Conservation (phyloP, 2,888 invertebrate genomes). For the Dasypolia templi region DNA sequence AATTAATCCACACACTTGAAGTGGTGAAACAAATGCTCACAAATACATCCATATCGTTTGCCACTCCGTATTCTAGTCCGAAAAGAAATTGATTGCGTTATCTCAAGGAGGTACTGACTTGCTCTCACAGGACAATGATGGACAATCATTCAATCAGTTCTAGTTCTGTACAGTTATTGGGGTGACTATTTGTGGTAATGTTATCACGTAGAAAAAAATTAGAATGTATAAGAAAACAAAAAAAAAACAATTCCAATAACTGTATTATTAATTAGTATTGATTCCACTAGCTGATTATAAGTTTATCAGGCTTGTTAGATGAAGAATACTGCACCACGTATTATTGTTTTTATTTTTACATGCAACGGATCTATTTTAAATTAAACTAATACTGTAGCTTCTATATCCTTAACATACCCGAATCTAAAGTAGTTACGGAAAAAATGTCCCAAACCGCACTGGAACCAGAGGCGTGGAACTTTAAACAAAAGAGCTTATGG, state of each 20-base stretch:
- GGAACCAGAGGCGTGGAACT: conserved; percentile 27
- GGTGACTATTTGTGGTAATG: conserved; percentile 5
- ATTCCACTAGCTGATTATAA: neutral
- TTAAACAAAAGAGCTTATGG: conserved; percentile 21
- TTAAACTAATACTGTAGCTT: too few relatives aligned
- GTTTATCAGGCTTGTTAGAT: neutral
- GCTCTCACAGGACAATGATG: conserved; percentile 8
- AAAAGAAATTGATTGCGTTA: conserved; percentile 31
- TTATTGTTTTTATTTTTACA: neutral
- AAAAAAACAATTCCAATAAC: neutral
- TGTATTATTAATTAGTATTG: too few relatives aligned
- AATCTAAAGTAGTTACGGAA: too few relatives aligned
- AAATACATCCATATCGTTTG: neutral
- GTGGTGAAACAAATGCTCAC: neutral
- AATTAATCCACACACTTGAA: neutral
- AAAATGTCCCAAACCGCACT: conserved; percentile 31
- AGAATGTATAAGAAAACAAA: neutral
- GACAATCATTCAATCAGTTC: conserved; percentile 48
- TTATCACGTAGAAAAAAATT: neutral
- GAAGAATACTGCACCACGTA: neutral
- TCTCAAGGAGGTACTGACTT: conserved; percentile 29
- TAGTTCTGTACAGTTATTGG: conserved; percentile 12
- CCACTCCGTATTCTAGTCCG: neutral
- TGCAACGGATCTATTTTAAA: too few relatives aligned
- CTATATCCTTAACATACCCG: too few relatives aligned